A percentile compares a stretch with the other conserved stretches of the same genome.
Conservation (phyloP, 1,140 invertebrate species). For the Papilio polyxenes region DNA sequence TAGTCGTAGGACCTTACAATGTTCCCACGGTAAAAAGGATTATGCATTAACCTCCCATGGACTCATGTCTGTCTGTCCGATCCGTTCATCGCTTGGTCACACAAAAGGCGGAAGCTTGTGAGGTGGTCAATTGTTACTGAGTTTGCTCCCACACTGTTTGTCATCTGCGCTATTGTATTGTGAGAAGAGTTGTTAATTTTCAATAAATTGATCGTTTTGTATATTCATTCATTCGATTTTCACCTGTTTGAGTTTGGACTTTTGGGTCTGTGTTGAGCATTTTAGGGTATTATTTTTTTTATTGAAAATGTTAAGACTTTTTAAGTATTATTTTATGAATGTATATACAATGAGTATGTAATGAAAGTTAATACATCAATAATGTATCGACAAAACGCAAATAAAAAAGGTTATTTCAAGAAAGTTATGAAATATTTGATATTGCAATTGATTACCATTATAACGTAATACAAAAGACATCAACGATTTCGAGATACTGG, state of each 20-base stretch:
- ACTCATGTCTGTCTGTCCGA: slow-evolving; percentile 39
- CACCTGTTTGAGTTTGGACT: background rate
- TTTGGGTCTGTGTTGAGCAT: background rate
- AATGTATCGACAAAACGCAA: too few species aligned
- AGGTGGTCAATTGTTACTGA: slow-evolving; percentile 42
- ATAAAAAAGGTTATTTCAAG: too few species aligned
- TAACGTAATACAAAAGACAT: background rate
- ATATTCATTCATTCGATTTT: slow-evolving; percentile 1
- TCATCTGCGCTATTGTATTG: slow-evolving; percentile 40
- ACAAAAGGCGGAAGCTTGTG: slow-evolving; percentile 48
- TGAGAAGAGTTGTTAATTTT: slow-evolving; percentile 40
- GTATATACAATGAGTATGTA: too few species aligned
- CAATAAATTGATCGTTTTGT: background rate
- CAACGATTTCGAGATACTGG: background rate
- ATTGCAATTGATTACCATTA: too few species aligned
- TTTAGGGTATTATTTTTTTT: background rate
- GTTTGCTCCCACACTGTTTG: slow-evolving; percentile 38
- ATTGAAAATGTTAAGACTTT: too few species aligned
- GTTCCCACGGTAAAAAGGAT: slow-evolving; percentile 54
- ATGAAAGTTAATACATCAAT: too few species aligned
- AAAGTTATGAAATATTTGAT: too few species aligned
- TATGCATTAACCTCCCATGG: slow-evolving; percentile 47
- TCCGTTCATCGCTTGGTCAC: slow-evolving; percentile 43
- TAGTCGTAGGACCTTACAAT: slow-evolving; percentile 3
- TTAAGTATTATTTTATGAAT: too few species aligned